Conservation (phyloP, 2,797 vertebrate species). For the Alcedo atthis region DNA sequence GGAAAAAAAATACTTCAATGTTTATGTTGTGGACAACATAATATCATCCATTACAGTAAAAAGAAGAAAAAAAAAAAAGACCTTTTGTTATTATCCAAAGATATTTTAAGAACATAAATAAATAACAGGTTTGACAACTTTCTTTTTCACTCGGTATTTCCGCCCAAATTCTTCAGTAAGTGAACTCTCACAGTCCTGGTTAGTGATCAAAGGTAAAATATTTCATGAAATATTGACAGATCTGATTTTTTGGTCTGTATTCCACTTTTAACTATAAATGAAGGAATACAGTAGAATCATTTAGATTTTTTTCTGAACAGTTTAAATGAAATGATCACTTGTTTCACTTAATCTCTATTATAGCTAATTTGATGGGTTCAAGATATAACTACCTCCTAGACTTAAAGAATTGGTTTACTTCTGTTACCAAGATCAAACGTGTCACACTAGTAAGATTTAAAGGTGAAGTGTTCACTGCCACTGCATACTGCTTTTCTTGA, state of each 20-base stretch:
- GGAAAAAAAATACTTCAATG: neutral
- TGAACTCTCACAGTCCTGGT: neutral
- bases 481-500: neutral
- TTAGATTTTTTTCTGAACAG: neutral
- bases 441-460: neutral
- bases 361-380: neutral
- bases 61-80: neutral
- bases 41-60: neutral
- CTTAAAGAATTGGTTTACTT: neutral
- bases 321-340: neutral
- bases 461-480: neutral
- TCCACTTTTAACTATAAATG: neutral
- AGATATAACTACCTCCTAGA: neutral
- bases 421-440: neutral
- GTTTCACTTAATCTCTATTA: neutral
- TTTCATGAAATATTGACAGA: neutral
- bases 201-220: neutral
- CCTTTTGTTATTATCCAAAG: neutral
- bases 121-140: neutral
- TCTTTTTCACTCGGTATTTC: neutral
- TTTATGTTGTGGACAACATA: neutral
- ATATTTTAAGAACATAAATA: neutral
- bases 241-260: neutral
- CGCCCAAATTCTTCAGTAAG: neutral
- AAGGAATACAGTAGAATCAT: neutral